Base-by-base conservation (phyloP, 37 sponge, comb jelly and placozoan species). In the Bolinopsis microptera region DNA sequence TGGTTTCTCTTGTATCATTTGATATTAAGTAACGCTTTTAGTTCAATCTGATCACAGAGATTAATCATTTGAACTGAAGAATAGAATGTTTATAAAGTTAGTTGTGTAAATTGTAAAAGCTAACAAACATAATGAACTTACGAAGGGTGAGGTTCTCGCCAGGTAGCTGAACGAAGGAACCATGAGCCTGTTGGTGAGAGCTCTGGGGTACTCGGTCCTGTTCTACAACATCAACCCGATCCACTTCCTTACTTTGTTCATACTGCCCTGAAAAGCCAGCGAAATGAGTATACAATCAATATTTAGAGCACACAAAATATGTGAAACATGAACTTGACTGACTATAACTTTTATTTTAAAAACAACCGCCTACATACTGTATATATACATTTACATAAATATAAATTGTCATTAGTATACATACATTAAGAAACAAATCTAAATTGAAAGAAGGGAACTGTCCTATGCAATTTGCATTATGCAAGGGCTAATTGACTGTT, bases 151-250 rank as follows among this genome's bases (percentile, higher is more conserved):
- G 3, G 2, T 80, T 38, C 36, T 80, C 83, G 2, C 83, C 83
- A 35, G 83, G 83, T 8, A 80, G 23, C 5, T 36, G 83, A 80
- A 18, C 23, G 83, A 80, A 80, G 35, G 83, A 35, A 32, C 83
- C 83, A 80, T 80, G 83, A 80, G 74, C 27, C n/a, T 70, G 74
- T 30, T 80, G 83, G n/a, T n/a, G n/a, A 35, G 83, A 36, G 1
- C 38, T 34, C 38, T 80, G 83, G 1, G 23, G 74, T 18, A 30
- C 27, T 70, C 83, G 32, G 35, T 36, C 83, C 83, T 80, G 38
- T 31, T 32, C 83, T 34, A 80, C 5, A 35, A 35, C 28, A 36
- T 36, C 83, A 80, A 23, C 18, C 9, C 83, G 18, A 70, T 70
- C 74, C 23, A 30, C 74, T 18, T 70, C 74, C 74, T 70, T 70